Percentiles rank a stretch among this genome's conserved stretches.
These are phyloP conservation scores for Acanthisitta chloris DNA, from an alignment of 2,113 vertebrate genomes.

Conservation along the genomic window DNA sequence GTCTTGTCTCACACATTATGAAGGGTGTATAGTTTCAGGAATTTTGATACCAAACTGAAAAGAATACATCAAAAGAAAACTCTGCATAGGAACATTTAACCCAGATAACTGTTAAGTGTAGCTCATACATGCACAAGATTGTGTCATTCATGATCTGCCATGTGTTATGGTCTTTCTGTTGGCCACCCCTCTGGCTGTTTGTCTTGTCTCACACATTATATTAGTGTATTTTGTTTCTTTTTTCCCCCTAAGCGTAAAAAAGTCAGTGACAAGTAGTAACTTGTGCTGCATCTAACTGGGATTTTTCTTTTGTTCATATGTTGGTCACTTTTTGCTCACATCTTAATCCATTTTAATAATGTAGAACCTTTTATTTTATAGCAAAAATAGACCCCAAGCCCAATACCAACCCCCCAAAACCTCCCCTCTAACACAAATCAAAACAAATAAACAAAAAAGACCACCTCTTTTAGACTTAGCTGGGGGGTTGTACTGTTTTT, in stretches of 20 bases:
- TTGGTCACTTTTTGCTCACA: background rate
- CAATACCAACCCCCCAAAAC: fast-evolving
- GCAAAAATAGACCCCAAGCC: background rate
- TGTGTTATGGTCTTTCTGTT: background rate
- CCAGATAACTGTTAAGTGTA: background rate
- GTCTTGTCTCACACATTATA: background rate
- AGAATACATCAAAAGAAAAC: background rate
- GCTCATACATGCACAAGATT: background rate
- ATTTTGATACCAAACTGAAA: background rate
- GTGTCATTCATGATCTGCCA: background rate
- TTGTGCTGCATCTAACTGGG: background rate
- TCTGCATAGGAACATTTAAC: background rate
- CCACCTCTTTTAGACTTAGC: background rate
- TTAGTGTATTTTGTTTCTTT: background rate
- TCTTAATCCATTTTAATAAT: background rate
- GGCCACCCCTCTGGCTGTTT: background rate
- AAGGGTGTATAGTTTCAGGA: background rate
- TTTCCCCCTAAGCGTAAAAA: background rate
- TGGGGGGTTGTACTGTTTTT: fast-evolving
- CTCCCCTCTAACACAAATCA: background rate
- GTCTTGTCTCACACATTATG: background rate
- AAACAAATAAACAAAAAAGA: fast-evolving
- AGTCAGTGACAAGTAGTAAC: background rate
- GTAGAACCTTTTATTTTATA: background rate
- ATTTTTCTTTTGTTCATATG: fast-evolving